phyloP scores from a whole-genome alignment of 2,888 invertebrate species.

The Plutella xylostella region DNA sequence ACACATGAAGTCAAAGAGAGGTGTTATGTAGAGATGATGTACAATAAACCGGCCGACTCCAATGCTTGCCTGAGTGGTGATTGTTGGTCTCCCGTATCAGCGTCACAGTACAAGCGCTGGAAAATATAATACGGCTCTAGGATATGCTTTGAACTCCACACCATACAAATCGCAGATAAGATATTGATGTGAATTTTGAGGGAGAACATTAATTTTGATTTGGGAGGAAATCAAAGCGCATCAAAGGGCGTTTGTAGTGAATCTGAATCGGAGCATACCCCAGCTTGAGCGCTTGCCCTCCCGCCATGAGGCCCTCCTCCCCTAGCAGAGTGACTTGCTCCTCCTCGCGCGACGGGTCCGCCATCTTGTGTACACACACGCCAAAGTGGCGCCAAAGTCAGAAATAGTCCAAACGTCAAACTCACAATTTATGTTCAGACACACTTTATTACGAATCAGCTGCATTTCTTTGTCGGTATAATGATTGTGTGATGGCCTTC shows the following conservation, averaged over 20 bases:
- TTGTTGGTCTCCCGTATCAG: slow-evolving; percentile 79
- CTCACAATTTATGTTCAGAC: no score
- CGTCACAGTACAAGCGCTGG: slow-evolving; percentile 81
- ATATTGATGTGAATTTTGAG: no score
- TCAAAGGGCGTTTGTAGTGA: slow-evolving; percentile 43
- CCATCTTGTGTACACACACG: slow-evolving; percentile 86
- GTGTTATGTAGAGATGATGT: slow-evolving; percentile 59
- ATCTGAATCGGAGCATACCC: slow-evolving; percentile 81
- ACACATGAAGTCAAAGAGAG: slow-evolving; percentile 59
- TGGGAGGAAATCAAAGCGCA: slow-evolving; percentile 46
- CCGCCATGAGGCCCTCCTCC: slow-evolving; percentile 94
- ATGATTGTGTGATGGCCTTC: no score
- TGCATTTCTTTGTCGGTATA: no score
- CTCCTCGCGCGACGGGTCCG: slow-evolving; percentile 95
- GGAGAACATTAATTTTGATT: no score
- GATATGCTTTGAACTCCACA: slow-evolving; percentile 57
- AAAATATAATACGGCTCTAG: slow-evolving; percentile 73
- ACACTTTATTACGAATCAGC: no score
- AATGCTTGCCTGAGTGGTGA: slow-evolving; percentile 83
- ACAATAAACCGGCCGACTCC: slow-evolving; percentile 69
- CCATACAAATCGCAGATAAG: slow-evolving; percentile 7
- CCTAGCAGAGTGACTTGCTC: slow-evolving; percentile 96
- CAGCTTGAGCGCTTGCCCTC: slow-evolving; percentile 96
- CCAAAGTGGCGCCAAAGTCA: slow-evolving; percentile 61
- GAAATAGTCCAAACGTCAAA: slow-evolving; percentile 1